Evolutionary conservation across 1,140 invertebrate species (phyloP).

Genomic region (Pseudoatta argentina): DNA sequence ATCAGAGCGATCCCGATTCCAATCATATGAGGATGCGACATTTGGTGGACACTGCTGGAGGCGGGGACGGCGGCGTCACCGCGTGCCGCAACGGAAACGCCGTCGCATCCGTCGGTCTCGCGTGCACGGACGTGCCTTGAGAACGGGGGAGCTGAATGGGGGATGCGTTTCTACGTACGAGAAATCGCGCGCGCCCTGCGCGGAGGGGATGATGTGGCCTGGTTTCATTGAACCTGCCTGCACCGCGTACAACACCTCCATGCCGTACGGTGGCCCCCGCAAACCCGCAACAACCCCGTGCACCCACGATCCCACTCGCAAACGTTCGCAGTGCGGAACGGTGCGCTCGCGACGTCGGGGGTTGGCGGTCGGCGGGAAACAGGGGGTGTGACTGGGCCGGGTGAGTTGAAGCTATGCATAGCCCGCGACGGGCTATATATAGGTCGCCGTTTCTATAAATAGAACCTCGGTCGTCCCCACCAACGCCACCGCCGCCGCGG

Average conservation of each 20-base stretch:
- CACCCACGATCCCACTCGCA: conserved; percentile 31
- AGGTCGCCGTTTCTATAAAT: conserved; percentile 84
- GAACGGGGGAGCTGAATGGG: conserved; percentile 76
- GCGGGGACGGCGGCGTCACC: too few relatives aligned
- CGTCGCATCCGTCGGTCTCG: not conserved
- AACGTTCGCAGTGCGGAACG: conserved; percentile 69
- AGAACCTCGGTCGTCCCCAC: conserved; percentile 75
- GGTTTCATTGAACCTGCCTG: conserved; percentile 83
- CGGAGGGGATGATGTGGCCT: conserved; percentile 77
- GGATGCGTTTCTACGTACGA: conserved; percentile 79
- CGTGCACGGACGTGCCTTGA: conserved; percentile 71
- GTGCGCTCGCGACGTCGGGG: conserved; percentile 48
- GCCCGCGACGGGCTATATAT: conserved; percentile 83
- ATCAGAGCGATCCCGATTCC: not conserved
- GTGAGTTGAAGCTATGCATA: conserved; percentile 81
- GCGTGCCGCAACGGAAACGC: conserved; percentile 27
- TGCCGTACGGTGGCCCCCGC: conserved; percentile 45
- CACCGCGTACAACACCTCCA: conserved; percentile 70
- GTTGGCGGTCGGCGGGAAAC: conserved; percentile 38
- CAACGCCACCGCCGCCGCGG: conserved; percentile 56
- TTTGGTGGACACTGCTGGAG: not conserved
- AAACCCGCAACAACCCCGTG: conserved; percentile 45
- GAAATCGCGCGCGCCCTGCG: conserved; percentile 36
- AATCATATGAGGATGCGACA: not conserved
- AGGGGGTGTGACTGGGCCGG: conserved; percentile 65